Conservation (phyloP, 2,113 vertebrate genomes). For the Cryptotis parvus region DNA sequence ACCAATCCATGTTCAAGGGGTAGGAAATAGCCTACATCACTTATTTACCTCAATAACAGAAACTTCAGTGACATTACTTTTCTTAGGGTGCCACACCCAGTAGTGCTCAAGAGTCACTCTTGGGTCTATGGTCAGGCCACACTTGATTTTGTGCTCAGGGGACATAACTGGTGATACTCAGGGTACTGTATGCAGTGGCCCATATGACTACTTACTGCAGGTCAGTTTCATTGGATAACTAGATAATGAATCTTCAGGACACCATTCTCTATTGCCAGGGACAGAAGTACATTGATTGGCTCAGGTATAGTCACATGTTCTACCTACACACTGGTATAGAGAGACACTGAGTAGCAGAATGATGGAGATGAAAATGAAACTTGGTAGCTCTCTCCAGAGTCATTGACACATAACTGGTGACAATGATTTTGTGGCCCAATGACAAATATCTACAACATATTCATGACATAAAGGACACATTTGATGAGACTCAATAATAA, state of each 20-base stretch:
- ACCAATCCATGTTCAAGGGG: background rate
- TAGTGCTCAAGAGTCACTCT: no score
- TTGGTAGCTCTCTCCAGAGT: background rate
- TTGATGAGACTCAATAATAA: background rate
- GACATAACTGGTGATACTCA: background rate
- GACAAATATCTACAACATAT: background rate
- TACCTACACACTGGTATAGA: background rate
- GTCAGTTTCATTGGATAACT: background rate
- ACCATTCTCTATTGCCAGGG: background rate
- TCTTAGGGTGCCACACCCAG: no score
- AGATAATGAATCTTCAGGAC: background rate
- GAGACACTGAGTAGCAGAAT: background rate
- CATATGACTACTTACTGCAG: background rate
- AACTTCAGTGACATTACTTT: background rate
- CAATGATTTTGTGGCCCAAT: background rate
- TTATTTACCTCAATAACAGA: background rate
- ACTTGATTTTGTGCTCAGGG: background rate
- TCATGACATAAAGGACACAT: accelerated
- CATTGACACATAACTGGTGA: background rate
- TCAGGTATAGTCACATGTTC: background rate
- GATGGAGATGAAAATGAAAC: background rate
- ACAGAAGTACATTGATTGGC: background rate
- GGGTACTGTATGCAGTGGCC: background rate
- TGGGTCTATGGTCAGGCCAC: no score
- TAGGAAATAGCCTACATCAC: background rate